Evolutionary conservation across 2,888 invertebrate genomes (phyloP), one percentile per base, ranked within the genome.

Genomic region (Sycophila texana): DNA sequence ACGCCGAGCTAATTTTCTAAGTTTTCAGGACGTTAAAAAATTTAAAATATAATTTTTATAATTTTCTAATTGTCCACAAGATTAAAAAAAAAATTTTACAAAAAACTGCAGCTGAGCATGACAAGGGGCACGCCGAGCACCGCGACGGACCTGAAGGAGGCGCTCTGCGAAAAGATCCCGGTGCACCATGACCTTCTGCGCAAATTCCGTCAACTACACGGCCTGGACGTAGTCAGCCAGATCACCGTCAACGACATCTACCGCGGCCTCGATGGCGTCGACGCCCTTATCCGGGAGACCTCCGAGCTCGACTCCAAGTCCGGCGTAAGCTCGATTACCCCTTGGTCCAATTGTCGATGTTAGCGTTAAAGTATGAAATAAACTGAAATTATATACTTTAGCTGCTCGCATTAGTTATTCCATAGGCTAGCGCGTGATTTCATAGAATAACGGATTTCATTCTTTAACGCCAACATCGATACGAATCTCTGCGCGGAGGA

Each of bases 91-190:
- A 26, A 26, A 26, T 47, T 18, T n/a, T n/a, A n/a, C n/a, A 30
- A 2, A 13, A 26, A 26, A 26, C 26, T 3, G 16, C 55, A 86
- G 85, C 74, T 86, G 55, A 84, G 82, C 77, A 83, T 81, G 65
- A 87, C 87, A 18, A 83, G 85, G 53, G 88, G 88, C 3, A 77
- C 70, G 4, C 88, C 88, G 1, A 89, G 88, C 67, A 85, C 85
- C 2, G 87, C 86, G 51, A 83, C 77, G 26, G 83, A 87, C 72
- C 82, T 88, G 49, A 89, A 89, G 74, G 89, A 89, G 76, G 89
- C 87, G 0, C 77, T 89, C 0, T 85, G 86, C 71, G 89, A 89
- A 71, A 89, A 89, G 76, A 89, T 89, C 60, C 88, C 88, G 0
- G 60, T 88, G 13, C 86, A 89, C 22, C 84, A 89, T 26, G 89